Base-by-base conservation (phyloP, 2,113 vertebrate genomes). In the Lycaon pictus region DNA sequence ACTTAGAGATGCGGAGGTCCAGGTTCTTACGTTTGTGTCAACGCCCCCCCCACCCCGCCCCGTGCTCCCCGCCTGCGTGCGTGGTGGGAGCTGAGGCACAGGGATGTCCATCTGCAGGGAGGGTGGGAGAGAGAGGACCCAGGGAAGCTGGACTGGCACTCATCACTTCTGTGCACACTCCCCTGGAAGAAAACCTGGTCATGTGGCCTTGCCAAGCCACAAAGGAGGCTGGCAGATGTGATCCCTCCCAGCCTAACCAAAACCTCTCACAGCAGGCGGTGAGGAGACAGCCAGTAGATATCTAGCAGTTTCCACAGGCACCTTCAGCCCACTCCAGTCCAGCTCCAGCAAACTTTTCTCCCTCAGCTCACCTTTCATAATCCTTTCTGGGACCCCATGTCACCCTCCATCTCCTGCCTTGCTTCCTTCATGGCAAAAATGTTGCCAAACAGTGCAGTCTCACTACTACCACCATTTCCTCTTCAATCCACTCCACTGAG, bases 71-170 rank as follows among this genome's bases (percentile, higher is more conserved):
- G 0, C 19, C 48, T 2, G 6, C 7, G 71, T 25, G 71, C 1
- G 0, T 23, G 27, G 20, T 7, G 0, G 0, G 15, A 0, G 12
- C 43, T 0, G 77, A 37, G 82, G 16, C 1, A 0, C 19, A 0
- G 56, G 35, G 9, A 0, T 10, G 35, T 48, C 71, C 37, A n/a
- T 4, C 86, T 62, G 79, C 8, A 7, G 32, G 25, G 10, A 22
- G 19, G 19, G 29, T 4, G 13, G 12, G 43, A 32, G 11, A 35
- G 48, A 10, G 55, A n/a, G 56, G 19, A 15, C 11, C 58, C 67
- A 5, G 37, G 27, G 27, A 1, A 12, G 32, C 15, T 0, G 29
- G 56, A 58, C 51, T 12, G 7, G 60, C 5, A 0, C 67, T 51
- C 11, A 0, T 53, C 35, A 0, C 35, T 37, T 43, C 22, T 6